Evolutionary conservation across 2,888 invertebrate genomes (phyloP).

Genomic region (Hydriomena furcata): DNA sequence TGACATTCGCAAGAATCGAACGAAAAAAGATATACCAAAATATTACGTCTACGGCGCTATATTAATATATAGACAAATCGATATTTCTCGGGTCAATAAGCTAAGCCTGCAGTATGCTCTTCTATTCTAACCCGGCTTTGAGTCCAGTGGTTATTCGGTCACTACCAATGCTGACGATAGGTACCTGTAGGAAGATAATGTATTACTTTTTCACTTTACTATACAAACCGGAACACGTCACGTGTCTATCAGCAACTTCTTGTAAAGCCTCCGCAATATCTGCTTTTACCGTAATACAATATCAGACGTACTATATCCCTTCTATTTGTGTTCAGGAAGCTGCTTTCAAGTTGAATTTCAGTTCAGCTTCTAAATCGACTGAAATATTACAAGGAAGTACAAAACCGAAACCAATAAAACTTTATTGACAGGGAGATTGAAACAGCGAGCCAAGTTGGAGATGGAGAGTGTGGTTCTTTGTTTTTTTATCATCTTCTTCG

Average conservation of each 20-base stretch:
- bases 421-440: constrained; percentile 42
- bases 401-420: constrained; percentile 35
- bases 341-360: constrained; percentile 41
- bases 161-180: too few relatives aligned
- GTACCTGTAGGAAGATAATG: too few relatives aligned
- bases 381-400: constrained; percentile 35
- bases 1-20: too few relatives aligned
- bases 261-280: constrained; percentile 17
- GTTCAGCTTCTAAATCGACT: constrained; percentile 17
- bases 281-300: constrained; percentile 50
- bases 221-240: background rate
- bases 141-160: too few relatives aligned
- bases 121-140: too few relatives aligned
- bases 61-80: too few relatives aligned
- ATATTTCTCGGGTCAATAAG: too few relatives aligned
- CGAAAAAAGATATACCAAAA: too few relatives aligned
- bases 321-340: constrained; percentile 68
- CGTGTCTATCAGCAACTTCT: background rate
- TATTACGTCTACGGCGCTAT: too few relatives aligned
- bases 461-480: background rate
- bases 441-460: background rate
- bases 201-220: too few relatives aligned
- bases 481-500: too few relatives aligned
- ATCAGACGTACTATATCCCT: constrained; percentile 53
- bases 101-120: too few relatives aligned